Percentiles rank a stretch among this genome's conserved stretches.
Conservation (phyloP, 2,888 invertebrate genomes). For the Sarcophaga subvicina region DNA sequence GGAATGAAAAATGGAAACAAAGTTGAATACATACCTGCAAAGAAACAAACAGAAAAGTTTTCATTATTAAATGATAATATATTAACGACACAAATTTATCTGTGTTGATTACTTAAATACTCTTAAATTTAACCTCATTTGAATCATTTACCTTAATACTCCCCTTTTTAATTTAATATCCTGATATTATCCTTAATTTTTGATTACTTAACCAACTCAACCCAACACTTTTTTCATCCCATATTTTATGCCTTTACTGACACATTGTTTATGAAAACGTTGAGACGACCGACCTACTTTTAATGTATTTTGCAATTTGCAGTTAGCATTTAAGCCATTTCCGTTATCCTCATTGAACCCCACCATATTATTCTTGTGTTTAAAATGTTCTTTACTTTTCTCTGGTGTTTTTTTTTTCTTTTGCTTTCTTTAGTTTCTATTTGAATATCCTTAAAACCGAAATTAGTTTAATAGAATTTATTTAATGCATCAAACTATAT, state of each 20-base stretch:
- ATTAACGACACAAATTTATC: too few species aligned
- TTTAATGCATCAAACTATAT: constrained; percentile 49
- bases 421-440: constrained; percentile 2
- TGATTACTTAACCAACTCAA: neutral
- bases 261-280: constrained; percentile 2
- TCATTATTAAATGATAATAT: too few species aligned
- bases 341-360: constrained; percentile 17
- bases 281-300: constrained; percentile 36
- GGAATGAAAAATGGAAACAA: neutral
- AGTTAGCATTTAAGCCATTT: neutral
- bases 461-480: constrained; percentile 57
- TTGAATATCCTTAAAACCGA: constrained; percentile 36
- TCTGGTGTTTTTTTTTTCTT: neutral
- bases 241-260: neutral
- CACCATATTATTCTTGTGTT: constrained; percentile 31
- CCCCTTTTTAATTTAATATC: neutral
- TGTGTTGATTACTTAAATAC: too few species aligned
- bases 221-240: neutral
- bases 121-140: too few species aligned
- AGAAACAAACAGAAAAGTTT: neutral
- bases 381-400: neutral
- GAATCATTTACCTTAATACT: neutral
- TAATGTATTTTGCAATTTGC: neutral
- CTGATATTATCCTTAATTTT: neutral
- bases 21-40: constrained; percentile 29